Conservation (phyloP, 2,888 invertebrate genomes). For the Barypeithes pellucidus region DNA sequence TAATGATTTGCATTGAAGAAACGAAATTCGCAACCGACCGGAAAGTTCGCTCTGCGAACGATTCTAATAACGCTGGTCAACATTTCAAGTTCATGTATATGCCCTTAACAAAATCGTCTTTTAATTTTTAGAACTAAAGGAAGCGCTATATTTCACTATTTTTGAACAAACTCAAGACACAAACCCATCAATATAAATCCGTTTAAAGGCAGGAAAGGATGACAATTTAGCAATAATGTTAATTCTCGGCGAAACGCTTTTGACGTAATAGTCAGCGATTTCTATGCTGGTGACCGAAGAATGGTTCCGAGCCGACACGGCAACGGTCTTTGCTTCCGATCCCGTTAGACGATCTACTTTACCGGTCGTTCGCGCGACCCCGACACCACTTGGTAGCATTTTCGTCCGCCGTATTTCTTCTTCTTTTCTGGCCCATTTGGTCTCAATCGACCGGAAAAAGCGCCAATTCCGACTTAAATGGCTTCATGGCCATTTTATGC, state of each 20-base stretch:
- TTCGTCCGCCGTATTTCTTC: conserved; percentile 15
- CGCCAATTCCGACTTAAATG: conserved; percentile 36
- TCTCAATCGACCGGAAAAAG: conserved; percentile 50
- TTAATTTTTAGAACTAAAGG: too few species aligned
- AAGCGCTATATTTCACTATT: too few species aligned
- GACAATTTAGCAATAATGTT: too few species aligned
- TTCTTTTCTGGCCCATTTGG: conserved; percentile 46
- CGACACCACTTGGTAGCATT: neutral
- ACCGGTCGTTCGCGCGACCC: conserved; percentile 31
- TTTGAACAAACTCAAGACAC: too few species aligned
- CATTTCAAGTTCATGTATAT: too few species aligned
- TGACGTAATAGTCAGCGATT: conserved; percentile 21
- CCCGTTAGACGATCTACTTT: conserved; percentile 53
- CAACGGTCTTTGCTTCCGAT: conserved; percentile 44
- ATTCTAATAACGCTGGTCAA: too few species aligned
- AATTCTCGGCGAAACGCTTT: neutral
- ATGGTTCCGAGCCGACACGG: conserved; percentile 38
- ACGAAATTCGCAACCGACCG: too few species aligned
- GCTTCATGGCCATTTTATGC: conserved; percentile 24
- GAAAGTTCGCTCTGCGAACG: too few species aligned
- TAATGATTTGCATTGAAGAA: too few species aligned
- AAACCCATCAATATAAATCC: too few species aligned
- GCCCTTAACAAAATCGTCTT: too few species aligned
- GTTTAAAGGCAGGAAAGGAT: too few species aligned
- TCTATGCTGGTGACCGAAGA: conserved; percentile 47